A percentile compares a stretch with the other conserved stretches of the same genome.
phyloP scores from a whole-genome alignment of 2,888 invertebrate species.

The Ganaspis brasiliensis region DNA sequence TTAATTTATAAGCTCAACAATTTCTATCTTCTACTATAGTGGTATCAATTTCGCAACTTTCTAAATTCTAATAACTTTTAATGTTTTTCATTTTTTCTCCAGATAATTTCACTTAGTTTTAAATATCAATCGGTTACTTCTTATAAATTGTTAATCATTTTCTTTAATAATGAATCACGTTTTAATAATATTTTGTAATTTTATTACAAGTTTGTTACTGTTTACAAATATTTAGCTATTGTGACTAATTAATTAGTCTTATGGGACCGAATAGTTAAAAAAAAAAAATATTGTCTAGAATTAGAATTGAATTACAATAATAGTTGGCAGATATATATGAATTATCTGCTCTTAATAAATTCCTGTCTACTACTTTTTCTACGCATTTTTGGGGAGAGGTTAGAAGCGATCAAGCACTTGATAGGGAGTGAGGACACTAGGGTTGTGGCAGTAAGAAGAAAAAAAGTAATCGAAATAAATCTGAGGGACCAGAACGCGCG shows the following conservation, averaged over 20 bases:
- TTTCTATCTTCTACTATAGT: conserved; percentile 26
- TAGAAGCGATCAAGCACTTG: conserved; percentile 1
- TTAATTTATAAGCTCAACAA: conserved; percentile 28
- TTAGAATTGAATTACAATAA: no score
- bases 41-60: background rate
- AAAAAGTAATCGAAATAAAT: conserved; percentile 73
- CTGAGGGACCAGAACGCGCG: conserved; percentile 60
- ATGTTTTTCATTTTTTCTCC: background rate
- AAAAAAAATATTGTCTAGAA: no score
- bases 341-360: background rate
- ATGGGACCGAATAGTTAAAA: no score
- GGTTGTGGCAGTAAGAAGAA: conserved; percentile 54
- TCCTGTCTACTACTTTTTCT: background rate
- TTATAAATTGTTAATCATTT: no score
- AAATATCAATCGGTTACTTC: no score
- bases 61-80: no score
- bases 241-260: no score
- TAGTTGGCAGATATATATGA: background rate
- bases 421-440: conserved; percentile 48
- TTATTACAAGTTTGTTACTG: no score
- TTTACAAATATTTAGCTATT: no score
- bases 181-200: no score
- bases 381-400: background rate
- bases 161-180: no score
- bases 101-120: no score